These are phyloP conservation scores for Heliconius charithonia DNA, from an alignment of 2,888 invertebrate species.

Conservation along the genomic window DNA sequence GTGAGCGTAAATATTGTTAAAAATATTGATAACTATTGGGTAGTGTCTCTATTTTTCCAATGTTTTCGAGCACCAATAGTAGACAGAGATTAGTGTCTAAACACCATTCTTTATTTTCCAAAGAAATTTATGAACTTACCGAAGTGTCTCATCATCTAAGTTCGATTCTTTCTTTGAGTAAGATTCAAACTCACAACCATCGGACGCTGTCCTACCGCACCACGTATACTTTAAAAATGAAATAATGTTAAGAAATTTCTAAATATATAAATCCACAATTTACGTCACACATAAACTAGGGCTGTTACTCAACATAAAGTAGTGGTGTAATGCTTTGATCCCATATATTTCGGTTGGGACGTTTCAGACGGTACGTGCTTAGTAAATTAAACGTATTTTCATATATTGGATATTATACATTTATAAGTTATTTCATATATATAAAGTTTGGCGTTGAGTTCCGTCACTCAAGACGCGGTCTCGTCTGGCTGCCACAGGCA, in stretches of 20 bases:
- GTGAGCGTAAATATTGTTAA: not conserved
- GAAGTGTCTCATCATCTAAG: too few species aligned
- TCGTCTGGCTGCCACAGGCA: too few species aligned
- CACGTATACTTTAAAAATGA: not conserved
- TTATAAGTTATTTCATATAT: too few species aligned
- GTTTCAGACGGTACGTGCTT: slow-evolving; percentile 12
- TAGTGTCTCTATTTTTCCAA: too few species aligned
- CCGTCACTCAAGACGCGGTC: too few species aligned
- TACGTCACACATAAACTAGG: not conserved
- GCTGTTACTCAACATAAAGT: not conserved
- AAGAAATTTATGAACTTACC: too few species aligned
- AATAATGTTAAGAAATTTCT: not conserved
- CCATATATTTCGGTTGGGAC: slow-evolving; percentile 32
- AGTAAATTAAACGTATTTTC: slow-evolving; percentile 4
- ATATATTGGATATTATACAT: not conserved
- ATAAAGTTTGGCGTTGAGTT: too few species aligned
- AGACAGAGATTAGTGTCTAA: too few species aligned
- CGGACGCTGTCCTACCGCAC: not conserved
- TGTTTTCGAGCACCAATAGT: too few species aligned
- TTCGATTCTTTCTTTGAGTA: not conserved
- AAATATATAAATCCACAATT: not conserved
- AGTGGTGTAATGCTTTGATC: too few species aligned
- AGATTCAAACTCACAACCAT: not conserved
- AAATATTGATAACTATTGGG: not conserved
- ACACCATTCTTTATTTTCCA: too few species aligned